These are phyloP conservation scores for Cetoscarus ocellatus DNA, from an alignment of 2,797 vertebrate species.

Conservation along the genomic window DNA sequence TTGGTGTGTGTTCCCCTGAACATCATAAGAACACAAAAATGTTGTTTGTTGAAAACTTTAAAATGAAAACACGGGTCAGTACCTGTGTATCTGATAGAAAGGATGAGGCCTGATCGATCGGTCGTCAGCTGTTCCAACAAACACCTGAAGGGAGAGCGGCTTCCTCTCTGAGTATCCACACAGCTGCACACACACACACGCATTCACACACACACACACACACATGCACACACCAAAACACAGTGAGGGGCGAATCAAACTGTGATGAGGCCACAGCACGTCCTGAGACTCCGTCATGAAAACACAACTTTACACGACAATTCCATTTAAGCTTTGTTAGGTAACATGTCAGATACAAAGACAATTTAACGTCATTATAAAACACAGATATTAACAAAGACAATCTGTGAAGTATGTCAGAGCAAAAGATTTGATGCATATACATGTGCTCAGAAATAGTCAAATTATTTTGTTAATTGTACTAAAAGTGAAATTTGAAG, in stretches of 20 bases:
- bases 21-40: background rate
- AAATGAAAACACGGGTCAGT: conserved; percentile 1
- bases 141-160: conserved; percentile 93
- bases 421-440: too few relatives aligned
- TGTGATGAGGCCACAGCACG: conserved; percentile 31
- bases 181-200: conserved; percentile 81
- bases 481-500: too few relatives aligned
- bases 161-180: conserved; percentile 91
- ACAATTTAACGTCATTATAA: background rate
- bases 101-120: conserved; percentile 92
- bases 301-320: conserved; percentile 3
- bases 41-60: background rate
- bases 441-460: too few relatives aligned
- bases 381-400: background rate
- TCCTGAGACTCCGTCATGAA: background rate
- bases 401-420: too few relatives aligned
- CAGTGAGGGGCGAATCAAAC: conserved; percentile 30
- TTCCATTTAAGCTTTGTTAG: background rate
- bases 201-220: conserved; percentile 69
- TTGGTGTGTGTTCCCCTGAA: background rate
- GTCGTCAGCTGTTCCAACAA: conserved; percentile 94
- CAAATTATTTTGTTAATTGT: too few relatives aligned
- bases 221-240: conserved; percentile 80
- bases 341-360: background rate
- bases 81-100: conserved; percentile 95